Conservation (phyloP, 1,140 invertebrate genomes). For the Cataglyphis hispanica region DNA sequence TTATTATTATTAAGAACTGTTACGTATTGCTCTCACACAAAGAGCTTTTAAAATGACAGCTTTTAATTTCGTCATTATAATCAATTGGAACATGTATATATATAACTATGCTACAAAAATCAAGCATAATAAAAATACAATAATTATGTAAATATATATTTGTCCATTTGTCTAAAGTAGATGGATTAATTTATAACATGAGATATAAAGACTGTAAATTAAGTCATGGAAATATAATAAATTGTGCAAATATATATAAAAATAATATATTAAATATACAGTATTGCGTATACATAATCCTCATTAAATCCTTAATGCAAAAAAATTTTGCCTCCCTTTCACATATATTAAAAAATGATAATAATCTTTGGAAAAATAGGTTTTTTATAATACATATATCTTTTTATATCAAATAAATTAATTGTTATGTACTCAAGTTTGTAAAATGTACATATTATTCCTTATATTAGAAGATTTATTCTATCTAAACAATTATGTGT, state of each 20-base stretch:
- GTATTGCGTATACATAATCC: background rate
- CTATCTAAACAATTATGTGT: too few relatives aligned
- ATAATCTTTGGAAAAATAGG: too few relatives aligned
- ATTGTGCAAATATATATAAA: slow-evolving; percentile 14
- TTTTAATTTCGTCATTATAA: background rate
- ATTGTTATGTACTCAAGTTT: too few relatives aligned
- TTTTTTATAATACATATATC: too few relatives aligned
- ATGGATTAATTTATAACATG: slow-evolving; percentile 26
- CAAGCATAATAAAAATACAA: background rate
- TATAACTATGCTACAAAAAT: slow-evolving; percentile 13
- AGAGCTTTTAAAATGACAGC: background rate
- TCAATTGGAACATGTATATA: background rate
- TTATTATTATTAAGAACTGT: background rate
- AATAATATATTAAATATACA: background rate
- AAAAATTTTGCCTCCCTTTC: too few relatives aligned
- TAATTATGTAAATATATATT: slow-evolving; percentile 39
- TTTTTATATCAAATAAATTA: too few relatives aligned
- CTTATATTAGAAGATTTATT: too few relatives aligned
- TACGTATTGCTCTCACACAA: background rate
- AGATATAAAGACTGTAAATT: slow-evolving; percentile 35
- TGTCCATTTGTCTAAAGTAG: background rate
- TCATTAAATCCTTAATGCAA: background rate
- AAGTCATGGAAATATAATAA: background rate
- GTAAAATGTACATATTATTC: too few relatives aligned
- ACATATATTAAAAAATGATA: too few relatives aligned